Evolutionary conservation across 2,888 invertebrate species (phyloP).

Genomic region (Orchesella flavescens): DNA sequence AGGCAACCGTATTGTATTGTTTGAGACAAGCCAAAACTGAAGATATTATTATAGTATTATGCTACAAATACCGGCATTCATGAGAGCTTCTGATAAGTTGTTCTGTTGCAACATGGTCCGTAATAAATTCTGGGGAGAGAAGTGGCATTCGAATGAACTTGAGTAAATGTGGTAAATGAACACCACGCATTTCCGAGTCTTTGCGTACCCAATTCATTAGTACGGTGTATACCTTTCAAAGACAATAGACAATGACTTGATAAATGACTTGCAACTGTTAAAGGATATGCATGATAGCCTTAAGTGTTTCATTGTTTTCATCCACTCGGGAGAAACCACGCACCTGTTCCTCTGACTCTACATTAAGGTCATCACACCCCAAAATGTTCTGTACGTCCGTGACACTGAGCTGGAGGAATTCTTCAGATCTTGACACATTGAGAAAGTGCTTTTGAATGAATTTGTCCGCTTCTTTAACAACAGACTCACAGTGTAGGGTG

Average conservation of each 20-base stretch:
- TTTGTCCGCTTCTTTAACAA: slow-evolving; percentile 84
- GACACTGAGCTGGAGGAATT: slow-evolving; percentile 81
- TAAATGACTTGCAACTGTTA: no score
- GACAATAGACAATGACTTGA: neutral
- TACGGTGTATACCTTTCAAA: slow-evolving; percentile 83
- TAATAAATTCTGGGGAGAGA: slow-evolving; percentile 86
- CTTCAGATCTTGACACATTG: slow-evolving; percentile 84
- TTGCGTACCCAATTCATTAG: slow-evolving; percentile 87
- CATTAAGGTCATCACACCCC: slow-evolving; percentile 84
- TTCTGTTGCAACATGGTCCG: slow-evolving; percentile 86
- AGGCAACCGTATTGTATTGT: no score
- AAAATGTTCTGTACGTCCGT: slow-evolving; percentile 82
- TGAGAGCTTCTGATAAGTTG: slow-evolving; percentile 85
- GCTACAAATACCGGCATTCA: slow-evolving; percentile 80
- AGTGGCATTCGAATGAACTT: slow-evolving; percentile 86
- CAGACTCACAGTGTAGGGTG: slow-evolving; percentile 81
- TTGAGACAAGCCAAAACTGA: neutral
- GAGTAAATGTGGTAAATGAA: slow-evolving; percentile 81
- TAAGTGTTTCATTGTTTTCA: no score
- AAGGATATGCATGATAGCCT: no score
- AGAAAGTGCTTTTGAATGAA: slow-evolving; percentile 87
- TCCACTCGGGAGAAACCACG: no score
- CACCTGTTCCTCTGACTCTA: slow-evolving; percentile 83
- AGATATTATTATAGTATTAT: no score
- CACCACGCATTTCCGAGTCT: slow-evolving; percentile 78